Base-by-base conservation (phyloP, 2,113 vertebrate species). In the Triplophysa siluroides region DNA sequence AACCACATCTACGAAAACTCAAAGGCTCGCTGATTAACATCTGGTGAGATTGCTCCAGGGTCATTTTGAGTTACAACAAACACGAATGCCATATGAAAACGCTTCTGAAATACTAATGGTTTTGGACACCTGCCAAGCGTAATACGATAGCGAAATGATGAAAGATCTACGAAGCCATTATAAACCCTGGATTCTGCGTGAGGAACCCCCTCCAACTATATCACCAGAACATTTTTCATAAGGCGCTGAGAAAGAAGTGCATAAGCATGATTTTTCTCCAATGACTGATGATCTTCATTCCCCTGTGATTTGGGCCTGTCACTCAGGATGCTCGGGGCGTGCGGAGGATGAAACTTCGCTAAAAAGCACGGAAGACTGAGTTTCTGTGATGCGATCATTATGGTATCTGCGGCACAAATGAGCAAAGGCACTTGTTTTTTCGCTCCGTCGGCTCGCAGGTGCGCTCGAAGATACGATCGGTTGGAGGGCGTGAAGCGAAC, bases 401-500 rank as follows among this genome's bases (percentile, higher is more conserved):
- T 41, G 73, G 62, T 29, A 70, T 16, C 67, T 6, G 38, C 21
- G 13, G 19, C 13, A 24, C n/a, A 54, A 73, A 52, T 58, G 63
- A 81, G 43, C 4, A 8, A 61, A 61, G 45, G 47, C 63, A 60
- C 61, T 58, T 5, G 72, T 74, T 74, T 77, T 24, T 77, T 24
- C 21, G 71, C 52, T 63, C 41, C 18, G n/a, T 64, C 76, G 71
- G 61, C 69, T 85, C 45, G 18, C 52, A 85, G 70, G 79, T 81
- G 79, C 60, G 70, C 68, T 80, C 26, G 56, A 85, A 83, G n/a
- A 70, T 54, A 66, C 8, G 70, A 81, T 63, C 61, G 66, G 33
- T 63, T 21, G 62, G 58, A 56, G 50, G 14, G 54, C 19, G 14
- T 52, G 29, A 19, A 47, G 65, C 76, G 79, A 83, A 86, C 84